Conservation (phyloP, 2,888 invertebrate species). For the Sacculina carcini region DNA sequence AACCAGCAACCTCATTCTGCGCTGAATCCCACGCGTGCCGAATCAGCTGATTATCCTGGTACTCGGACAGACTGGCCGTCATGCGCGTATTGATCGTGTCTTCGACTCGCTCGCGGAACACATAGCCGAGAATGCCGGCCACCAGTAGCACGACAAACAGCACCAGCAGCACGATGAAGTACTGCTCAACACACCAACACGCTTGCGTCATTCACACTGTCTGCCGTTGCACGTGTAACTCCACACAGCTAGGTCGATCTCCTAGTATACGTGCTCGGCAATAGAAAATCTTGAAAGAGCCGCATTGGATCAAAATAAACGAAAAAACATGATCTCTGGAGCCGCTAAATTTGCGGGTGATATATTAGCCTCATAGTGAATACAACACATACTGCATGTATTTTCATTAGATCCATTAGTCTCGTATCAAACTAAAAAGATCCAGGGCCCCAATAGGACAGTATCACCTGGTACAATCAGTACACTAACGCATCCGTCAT, state of each 20-base stretch:
- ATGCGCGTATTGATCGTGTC: conserved; percentile 48
- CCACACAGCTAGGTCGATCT: too few species aligned
- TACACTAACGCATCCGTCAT: not conserved
- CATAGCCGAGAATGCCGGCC: conserved; percentile 68
- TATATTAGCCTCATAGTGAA: too few species aligned
- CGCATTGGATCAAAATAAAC: not conserved
- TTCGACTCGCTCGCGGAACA: conserved; percentile 58
- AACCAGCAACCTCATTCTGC: conserved; percentile 43
- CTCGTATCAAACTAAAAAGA: not conserved
- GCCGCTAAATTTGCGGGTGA: too few species aligned
- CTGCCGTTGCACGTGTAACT: too few species aligned
- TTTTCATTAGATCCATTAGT: too few species aligned
- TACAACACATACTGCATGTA: too few species aligned
- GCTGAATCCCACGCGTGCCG: conserved; percentile 67
- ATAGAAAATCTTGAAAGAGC: not conserved
- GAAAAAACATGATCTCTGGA: conserved; percentile 6
- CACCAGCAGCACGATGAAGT: conserved; percentile 61
- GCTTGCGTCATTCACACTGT: too few species aligned
- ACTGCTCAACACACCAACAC: conserved; percentile 33
- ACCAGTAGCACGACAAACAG: conserved; percentile 71
- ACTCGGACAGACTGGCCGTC: conserved; percentile 43
- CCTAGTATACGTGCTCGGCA: not conserved
- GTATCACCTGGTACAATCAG: not conserved
- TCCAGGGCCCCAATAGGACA: not conserved
- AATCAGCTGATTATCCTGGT: conserved; percentile 36